Evolutionary conservation across 2,797 vertebrate species (phyloP), one percentile per base, ranked within the genome.

Genomic region (Acridotheres tristis): DNA sequence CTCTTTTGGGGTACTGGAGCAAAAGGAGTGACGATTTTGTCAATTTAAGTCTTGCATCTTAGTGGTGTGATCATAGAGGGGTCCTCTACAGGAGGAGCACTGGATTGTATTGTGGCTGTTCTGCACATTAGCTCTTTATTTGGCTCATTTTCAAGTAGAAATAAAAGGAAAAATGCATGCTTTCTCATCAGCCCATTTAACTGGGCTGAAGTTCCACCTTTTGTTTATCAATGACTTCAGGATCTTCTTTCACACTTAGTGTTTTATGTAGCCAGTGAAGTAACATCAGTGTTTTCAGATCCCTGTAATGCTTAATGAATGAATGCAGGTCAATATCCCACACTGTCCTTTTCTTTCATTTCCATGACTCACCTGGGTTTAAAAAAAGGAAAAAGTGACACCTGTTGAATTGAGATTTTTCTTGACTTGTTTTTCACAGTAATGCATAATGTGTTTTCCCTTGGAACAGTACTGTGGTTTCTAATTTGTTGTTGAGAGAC

Each of bases 61-160:
- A 78, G 30, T 36, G 36, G 19, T 1, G 0, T 40, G 9, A 48
- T 69, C 0, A 0, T 16, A 75, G 18, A 27, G 13, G 22, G 7
- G 6, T 42, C 16, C 23, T 62, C 23, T 85, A 0, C 5, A 13
- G 57, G 32, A 68, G 51, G 34, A 71, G n/a, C 1, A 0, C 51
- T 84, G 82, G 14, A 11, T 48, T 74, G 17, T 43, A 3, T 30
- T 45, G 32, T 48, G 40, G 8, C 16, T 55, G 2, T 81, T 86
- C 36, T 72, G n/a, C 14, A 43, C 22, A 16, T n/a, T 54, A 36
- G 2, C 6, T 61, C 53, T 38, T 63, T 53, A 8, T 13, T 10
- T 43, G 36, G 9, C 25, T 26, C 1, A 23, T 75, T 84, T 89
- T 67, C 1, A 3, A 7, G 40, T 50, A 82, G 34, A 79, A 90